Conservation (phyloP, 1,140 invertebrate genomes). For the Hylyphantes graminicola region DNA sequence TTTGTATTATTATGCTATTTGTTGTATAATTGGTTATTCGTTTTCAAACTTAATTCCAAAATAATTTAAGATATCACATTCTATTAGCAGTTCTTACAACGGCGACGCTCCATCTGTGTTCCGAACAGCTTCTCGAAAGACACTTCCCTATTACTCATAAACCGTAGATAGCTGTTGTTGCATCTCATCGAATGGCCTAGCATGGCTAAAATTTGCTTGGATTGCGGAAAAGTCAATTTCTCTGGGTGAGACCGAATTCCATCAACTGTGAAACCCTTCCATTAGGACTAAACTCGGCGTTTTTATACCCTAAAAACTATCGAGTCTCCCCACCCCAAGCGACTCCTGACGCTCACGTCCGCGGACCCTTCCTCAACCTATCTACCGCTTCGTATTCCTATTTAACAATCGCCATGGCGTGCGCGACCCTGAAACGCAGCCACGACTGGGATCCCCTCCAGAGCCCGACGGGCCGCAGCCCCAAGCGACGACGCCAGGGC, state of each 20-base stretch:
- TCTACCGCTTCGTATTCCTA: too few species aligned
- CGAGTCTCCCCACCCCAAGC: too few species aligned
- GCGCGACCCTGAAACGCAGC: slow-evolving; percentile 92
- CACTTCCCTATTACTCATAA: slow-evolving; percentile 3
- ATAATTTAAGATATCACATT: not conserved
- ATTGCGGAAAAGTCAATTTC: slow-evolving; percentile 38
- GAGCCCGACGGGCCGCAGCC: slow-evolving; percentile 77
- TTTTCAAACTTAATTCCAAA: slow-evolving; percentile 3
- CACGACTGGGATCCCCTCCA: slow-evolving; percentile 92
- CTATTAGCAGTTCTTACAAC: not conserved
- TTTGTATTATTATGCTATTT: slow-evolving; percentile 53
- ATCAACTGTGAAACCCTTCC: not conserved
- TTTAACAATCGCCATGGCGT: slow-evolving; percentile 78
- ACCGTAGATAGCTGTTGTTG: slow-evolving; percentile 46
- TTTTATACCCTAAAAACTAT: too few species aligned
- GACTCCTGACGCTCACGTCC: too few species aligned
- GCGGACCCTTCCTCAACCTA: too few species aligned
- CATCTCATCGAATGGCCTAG: slow-evolving; percentile 52
- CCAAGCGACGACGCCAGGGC: slow-evolving; percentile 87
- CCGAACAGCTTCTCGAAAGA: not conserved
- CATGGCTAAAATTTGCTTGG: slow-evolving; percentile 45
- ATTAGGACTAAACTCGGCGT: not conserved
- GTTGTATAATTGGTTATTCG: slow-evolving; percentile 14
- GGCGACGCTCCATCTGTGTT: not conserved
- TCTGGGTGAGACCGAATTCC: slow-evolving; percentile 30